phyloP scores from a whole-genome alignment of 2,113 vertebrate genomes.

The Arvicanthis niloticus region DNA sequence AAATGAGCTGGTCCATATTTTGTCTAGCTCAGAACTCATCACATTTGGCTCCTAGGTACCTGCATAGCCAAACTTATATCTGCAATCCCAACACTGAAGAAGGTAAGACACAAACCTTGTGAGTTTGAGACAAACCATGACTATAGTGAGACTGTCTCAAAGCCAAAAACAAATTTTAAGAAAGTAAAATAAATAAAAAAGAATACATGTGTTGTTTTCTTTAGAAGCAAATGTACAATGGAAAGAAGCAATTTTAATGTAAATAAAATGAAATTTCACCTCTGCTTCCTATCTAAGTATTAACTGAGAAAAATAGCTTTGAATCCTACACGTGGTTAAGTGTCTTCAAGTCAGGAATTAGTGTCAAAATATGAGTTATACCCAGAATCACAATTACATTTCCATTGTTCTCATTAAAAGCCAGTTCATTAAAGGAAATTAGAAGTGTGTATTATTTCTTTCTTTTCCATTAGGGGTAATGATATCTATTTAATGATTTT shows the following conservation, averaged over 20 bases:
- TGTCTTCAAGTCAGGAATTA: conserved; percentile 40
- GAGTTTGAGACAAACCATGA: background rate
- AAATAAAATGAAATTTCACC: conserved; percentile 31
- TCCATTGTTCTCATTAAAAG: conserved; percentile 72
- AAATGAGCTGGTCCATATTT: background rate
- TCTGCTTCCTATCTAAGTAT: background rate
- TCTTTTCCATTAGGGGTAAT: conserved; percentile 56
- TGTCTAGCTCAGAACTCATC: background rate
- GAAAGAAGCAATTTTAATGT: conserved; percentile 4
- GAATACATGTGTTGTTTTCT: background rate
- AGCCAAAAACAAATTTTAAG: background rate
- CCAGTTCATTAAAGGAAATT: conserved; percentile 66
- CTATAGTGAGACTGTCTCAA: background rate
- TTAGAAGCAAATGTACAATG: background rate
- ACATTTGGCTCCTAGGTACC: background rate
- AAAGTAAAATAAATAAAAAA: background rate
- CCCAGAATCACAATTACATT: conserved; percentile 38
- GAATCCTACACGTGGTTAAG: background rate
- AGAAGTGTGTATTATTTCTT: conserved; percentile 55
- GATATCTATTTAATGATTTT: conserved; percentile 52
- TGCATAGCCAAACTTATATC: background rate
- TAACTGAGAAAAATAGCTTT: conserved; percentile 11
- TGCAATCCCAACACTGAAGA: background rate
- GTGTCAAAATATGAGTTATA: conserved; percentile 56
- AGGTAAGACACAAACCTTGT: background rate